Evolutionary conservation across 2,113 vertebrate genomes (phyloP), one percentile per base, ranked within the genome.

Genomic region (Lethenteron reissneri): DNA sequence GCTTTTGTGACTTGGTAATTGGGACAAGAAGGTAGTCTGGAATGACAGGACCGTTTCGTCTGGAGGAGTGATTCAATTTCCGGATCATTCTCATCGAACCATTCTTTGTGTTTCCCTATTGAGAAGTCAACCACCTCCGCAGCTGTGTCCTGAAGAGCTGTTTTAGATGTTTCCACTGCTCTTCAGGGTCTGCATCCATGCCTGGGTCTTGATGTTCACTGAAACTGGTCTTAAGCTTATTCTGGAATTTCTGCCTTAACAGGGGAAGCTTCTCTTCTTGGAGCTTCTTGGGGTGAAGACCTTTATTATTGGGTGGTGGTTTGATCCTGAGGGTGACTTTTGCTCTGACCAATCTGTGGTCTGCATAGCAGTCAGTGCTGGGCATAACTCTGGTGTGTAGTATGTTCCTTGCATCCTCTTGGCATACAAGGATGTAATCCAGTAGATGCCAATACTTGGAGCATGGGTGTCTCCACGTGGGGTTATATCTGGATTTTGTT

Each of bases 341-440:
- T 15, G 14, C 17, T 64, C 60, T 14, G 60, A 64, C 4, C 60
- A 64, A 17, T 17, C 60, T 14, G 60, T 64, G 60, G 60, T 64
- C 62, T n/a, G 10, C 2, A 21, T 8, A 68, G 21, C 62, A 68
- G 62, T 8, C 11, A 21, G 62, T 21, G 21, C 8, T 68, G 62
- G 7, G 10, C 62, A 68, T 68, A 68, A 68, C 62, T 68, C 62
- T 68, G 62, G 62, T 68, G 62, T 68, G 62, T n/a, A 68, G 62
- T n/a, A 68, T 21, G 21, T 68, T 10, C 8, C 8, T 11, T n/a
- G 9, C 10, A 11, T 68, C 62, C 9, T 21, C 9, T 68, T 68
- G 62, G 62, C 62, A 68, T 15, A 68, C 62, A 9, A 68, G 10
- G 10, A 68, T 9, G 9, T 68, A 68, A 9, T 68, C 62, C 62